phyloP scores from a whole-genome alignment of 1,140 invertebrate species.

The Papilio machaon region DNA sequence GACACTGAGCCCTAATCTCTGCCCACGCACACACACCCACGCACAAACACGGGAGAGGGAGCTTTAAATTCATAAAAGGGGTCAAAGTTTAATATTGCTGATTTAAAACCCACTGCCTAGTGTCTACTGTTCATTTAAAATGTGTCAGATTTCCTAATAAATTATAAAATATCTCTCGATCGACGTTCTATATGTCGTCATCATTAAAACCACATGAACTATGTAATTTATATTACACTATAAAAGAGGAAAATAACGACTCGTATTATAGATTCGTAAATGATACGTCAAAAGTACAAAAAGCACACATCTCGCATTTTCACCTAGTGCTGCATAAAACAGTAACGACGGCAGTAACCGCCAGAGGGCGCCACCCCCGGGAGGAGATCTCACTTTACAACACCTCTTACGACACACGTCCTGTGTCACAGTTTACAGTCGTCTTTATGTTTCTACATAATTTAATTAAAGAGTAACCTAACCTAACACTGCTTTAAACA shows the following conservation, averaged over 20 bases:
- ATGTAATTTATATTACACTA: neutral
- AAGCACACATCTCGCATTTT: neutral
- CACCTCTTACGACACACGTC: constrained; percentile 2
- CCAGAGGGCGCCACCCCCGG: neutral
- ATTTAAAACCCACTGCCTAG: too few species aligned
- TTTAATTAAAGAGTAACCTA: too few species aligned
- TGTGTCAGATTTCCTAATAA: too few species aligned
- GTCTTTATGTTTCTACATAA: too few species aligned
- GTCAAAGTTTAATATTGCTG: neutral
- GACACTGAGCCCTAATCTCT: neutral
- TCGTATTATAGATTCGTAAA: neutral
- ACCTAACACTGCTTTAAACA: too few species aligned
- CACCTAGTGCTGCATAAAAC: neutral
- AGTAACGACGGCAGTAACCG: neutral
- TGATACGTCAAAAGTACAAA: neutral
- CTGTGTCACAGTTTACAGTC: neutral
- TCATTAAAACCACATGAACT: too few species aligned
- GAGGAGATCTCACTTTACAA: neutral
- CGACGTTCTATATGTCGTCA: too few species aligned
- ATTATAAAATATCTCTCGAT: too few species aligned
- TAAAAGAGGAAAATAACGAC: neutral
- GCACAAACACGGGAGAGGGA: too few species aligned
- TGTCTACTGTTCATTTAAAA: too few species aligned
- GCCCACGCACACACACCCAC: neutral
- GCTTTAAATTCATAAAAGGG: neutral